Percentiles rank a stretch among this genome's conserved stretches.
These are phyloP conservation scores for Syngnathus typhle DNA, from an alignment of 2,113 vertebrate genomes.

Conservation along the genomic window DNA sequence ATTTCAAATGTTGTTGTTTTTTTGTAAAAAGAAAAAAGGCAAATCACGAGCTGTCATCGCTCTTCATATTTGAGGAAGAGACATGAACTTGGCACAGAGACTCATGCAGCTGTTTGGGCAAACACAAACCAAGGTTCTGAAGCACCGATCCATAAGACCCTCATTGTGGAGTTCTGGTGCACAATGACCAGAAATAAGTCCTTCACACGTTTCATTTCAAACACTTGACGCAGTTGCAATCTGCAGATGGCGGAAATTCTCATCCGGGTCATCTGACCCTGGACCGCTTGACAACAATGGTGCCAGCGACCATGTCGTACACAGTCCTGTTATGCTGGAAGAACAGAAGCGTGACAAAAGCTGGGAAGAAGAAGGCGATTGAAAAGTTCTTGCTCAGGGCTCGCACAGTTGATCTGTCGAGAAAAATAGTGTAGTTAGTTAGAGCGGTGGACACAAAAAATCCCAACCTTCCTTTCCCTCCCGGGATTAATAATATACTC, in stretches of 20 bases:
- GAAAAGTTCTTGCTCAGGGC: constrained; percentile 99
- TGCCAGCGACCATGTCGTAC: constrained; percentile 96
- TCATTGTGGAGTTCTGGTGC: neutral
- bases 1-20: constrained; percentile 5
- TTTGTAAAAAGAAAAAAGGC: constrained; percentile 32
- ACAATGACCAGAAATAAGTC: constrained; percentile 3
- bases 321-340: constrained; percentile 99
- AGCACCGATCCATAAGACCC: neutral
- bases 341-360: constrained; percentile 95
- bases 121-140: constrained; percentile 15
- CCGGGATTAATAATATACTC: constrained; percentile 59
- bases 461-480: too few species aligned
- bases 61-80: constrained; percentile 16
- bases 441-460: neutral
- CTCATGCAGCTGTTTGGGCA: constrained; percentile 37
- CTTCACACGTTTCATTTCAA: constrained; percentile 10
- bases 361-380: constrained; percentile 97
- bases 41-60: constrained; percentile 18
- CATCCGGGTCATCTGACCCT: constrained; percentile 78
- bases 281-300: constrained; percentile 92
- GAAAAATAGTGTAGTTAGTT: neutral
- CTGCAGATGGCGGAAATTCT: constrained; percentile 5
- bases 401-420: constrained; percentile 84
- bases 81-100: constrained; percentile 25
- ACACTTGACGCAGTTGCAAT: constrained; percentile 17